These are phyloP conservation scores for Corythucha ciliata DNA, from an alignment of 2,888 invertebrate genomes.

Conservation along the genomic window DNA sequence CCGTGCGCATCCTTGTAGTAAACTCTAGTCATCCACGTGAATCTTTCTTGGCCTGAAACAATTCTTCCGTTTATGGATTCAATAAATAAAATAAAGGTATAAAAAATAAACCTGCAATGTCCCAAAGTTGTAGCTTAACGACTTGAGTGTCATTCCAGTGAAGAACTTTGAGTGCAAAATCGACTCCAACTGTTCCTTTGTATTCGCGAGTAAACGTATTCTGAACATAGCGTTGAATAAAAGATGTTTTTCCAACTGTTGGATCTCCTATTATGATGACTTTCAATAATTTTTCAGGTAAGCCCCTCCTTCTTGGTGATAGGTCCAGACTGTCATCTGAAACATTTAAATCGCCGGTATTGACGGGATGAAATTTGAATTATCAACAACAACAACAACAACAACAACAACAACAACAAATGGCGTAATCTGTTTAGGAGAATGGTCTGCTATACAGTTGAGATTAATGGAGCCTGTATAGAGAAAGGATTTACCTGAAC, in stretches of 20 bases:
- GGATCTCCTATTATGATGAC: conserved; percentile 46
- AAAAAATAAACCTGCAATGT: conserved; percentile 50
- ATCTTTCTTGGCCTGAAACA: conserved; percentile 48
- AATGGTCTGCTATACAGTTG: too few relatives aligned
- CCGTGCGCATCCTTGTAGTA: conserved; percentile 51
- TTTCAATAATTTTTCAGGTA: conserved; percentile 43
- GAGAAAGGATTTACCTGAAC: too few relatives aligned
- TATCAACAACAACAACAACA: too few relatives aligned
- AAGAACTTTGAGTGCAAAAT: conserved; percentile 50
- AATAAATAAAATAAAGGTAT: too few relatives aligned
- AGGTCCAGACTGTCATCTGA: conserved; percentile 22
- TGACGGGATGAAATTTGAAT: too few relatives aligned
- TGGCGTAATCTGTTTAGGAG: too few relatives aligned
- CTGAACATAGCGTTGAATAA: conserved; percentile 48
- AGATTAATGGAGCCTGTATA: too few relatives aligned
- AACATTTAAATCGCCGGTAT: conserved; percentile 5
- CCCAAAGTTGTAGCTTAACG: conserved; percentile 50
- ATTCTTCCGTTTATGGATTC: too few relatives aligned
- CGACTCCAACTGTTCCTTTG: conserved; percentile 50
- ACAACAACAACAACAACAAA: too few relatives aligned
- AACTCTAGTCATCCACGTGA: conserved; percentile 52
- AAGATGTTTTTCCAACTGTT: conserved; percentile 48
- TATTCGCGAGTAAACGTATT: conserved; percentile 46
- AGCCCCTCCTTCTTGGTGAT: conserved; percentile 18
- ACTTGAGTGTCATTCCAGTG: conserved; percentile 48